These are phyloP conservation scores for Formica exsecta DNA, from an alignment of 1,140 invertebrate species.

Conservation along the genomic window DNA sequence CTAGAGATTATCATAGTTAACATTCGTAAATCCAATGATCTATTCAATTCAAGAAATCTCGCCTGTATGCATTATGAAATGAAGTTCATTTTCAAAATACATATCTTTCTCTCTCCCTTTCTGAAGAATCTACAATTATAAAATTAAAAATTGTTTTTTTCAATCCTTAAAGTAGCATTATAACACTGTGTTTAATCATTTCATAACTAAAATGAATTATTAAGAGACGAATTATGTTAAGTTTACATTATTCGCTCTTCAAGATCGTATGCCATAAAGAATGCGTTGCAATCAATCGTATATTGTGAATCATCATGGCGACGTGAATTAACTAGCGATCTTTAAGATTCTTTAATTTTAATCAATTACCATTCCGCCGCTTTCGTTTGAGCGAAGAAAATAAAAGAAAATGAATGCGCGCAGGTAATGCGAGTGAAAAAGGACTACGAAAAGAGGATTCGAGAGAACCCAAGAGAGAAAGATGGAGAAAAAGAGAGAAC, in stretches of 20 bases:
- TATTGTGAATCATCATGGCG: conserved; percentile 27
- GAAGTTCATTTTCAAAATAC: background rate
- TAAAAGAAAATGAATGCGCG: conserved; percentile 33
- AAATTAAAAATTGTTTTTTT: background rate
- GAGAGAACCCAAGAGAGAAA: background rate
- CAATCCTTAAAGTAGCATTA: background rate
- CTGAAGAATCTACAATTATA: background rate
- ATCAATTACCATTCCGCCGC: conserved; percentile 64
- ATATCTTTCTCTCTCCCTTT: no score
- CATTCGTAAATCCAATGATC: no score
- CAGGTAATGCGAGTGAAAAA: conserved; percentile 26
- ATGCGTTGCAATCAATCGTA: conserved; percentile 54
- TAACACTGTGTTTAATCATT: background rate
- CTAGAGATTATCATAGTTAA: no score
- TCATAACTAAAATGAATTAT: background rate
- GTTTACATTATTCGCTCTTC: conserved; percentile 10
- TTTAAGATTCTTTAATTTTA: conserved; percentile 66
- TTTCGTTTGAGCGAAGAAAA: conserved; percentile 34
- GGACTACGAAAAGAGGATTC: conserved; percentile 4
- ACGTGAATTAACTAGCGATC: conserved; percentile 69
- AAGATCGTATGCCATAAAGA: conserved; percentile 54
- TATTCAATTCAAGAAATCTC: background rate
- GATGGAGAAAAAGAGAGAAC: conserved; percentile 11
- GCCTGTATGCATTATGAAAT: no score
- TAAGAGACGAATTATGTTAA: background rate